Evolutionary conservation across 2,888 invertebrate species (phyloP), one percentile per base, ranked within the genome.

Genomic region (Pegoplata infirma): DNA sequence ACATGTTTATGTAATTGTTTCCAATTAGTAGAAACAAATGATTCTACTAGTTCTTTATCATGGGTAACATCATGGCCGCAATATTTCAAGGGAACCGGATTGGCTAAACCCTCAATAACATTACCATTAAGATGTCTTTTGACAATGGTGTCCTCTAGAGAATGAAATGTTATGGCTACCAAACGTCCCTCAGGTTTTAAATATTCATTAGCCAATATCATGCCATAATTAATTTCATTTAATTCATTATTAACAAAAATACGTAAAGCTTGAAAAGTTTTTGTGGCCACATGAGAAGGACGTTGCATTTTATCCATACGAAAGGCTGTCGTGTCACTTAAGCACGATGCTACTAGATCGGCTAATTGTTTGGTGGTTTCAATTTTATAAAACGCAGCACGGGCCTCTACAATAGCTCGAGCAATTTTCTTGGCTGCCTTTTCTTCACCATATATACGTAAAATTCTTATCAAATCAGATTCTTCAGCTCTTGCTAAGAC

Each of bases 161-260:
- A 97, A 90, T 98, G 98, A 88, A 98, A 98, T 12, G 96, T 93
- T 46, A 98, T 92, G 0, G 95, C 94, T 0, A 96, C 93, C 76
- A 98, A 88, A 76, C 93, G 91, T 0, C 98, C 98, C 40, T 93
- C 93, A 0, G 93, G 89, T 90, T 95, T 96, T 19, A 98, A 91
- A 85, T 93, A 95, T 85, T 91, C 92, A 80, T 94, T 92, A 0
- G 97, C 95, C 67, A 97, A 84, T 21, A 95, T 87, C 89, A 98
- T 92, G 0, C 93, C 98, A 88, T 95, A 96, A 90, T 98, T 96
- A 1, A 98, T 92, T 91, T 98, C 98, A 88, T 98, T 98, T 0
- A 98, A 90, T 90, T 98, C 98, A 88, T 98, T 96, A 87, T 98
- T 98, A 0, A 98, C 96, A 89, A 98, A 98, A 84, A 98, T 98